Evolutionary conservation across 2,797 vertebrate genomes (phyloP).

Genomic region (Aphelocoma californica): DNA sequence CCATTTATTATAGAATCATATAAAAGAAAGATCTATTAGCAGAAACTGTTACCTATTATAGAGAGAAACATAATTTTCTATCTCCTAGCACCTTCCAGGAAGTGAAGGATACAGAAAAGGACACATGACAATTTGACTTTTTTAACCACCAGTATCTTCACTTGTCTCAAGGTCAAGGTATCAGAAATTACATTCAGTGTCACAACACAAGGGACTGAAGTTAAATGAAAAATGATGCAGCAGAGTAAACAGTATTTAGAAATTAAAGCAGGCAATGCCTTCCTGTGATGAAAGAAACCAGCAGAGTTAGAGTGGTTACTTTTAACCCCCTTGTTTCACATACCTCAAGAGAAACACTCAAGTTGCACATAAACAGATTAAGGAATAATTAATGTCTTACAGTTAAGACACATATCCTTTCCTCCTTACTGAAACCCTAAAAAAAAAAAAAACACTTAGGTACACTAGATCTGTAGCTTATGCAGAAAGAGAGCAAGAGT

Average conservation of each 20-base stretch:
- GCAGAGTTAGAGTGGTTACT: neutral
- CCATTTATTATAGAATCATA: neutral
- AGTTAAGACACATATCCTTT: neutral
- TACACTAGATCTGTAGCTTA: neutral
- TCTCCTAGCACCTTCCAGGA: neutral
- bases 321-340: neutral
- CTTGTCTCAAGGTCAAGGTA: neutral
- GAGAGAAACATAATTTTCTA: neutral
- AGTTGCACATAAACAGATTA: neutral
- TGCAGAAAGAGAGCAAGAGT: neutral
- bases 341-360: neutral
- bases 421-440: neutral
- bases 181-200: neutral
- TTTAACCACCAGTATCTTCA: neutral
- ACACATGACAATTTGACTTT: neutral
- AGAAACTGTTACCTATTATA: neutral
- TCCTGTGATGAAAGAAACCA: neutral
- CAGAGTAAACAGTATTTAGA: neutral
- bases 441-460: neutral
- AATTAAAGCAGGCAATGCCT: neutral
- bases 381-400: too few species aligned
- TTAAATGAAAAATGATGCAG: neutral
- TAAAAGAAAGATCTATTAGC: neutral
- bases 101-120: neutral
- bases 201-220: neutral